Conservation (phyloP, 2,888 invertebrate species). For the Pachycephus smyrnensis region DNA sequence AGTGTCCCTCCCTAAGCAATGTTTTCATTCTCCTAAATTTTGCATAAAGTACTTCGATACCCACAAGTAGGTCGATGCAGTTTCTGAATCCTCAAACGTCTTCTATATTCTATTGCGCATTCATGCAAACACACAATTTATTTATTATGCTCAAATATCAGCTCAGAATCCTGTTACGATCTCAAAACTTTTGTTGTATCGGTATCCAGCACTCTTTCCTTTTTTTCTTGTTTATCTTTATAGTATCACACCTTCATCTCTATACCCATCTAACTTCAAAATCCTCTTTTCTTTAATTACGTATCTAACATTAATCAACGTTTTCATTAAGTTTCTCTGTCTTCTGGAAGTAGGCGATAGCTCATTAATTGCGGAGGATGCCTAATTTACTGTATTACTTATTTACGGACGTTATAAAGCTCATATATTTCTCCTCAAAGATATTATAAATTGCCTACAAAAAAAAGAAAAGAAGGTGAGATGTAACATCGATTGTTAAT, state of each 20-base stretch:
- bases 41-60: background rate
- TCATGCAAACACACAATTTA: background rate
- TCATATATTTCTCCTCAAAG: background rate
- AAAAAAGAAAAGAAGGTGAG: background rate
- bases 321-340: background rate
- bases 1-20: background rate
- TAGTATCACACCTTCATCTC: background rate
- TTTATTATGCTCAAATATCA: background rate
- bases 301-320: background rate
- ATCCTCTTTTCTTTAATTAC: background rate
- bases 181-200: background rate
- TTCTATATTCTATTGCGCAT: background rate
- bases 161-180: background rate
- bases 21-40: background rate
- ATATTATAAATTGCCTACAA: background rate
- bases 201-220: slow-evolving; percentile 6
- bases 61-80: background rate
- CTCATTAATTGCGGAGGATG: background rate
- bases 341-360: background rate
- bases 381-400: background rate
- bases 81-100: background rate
- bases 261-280: background rate
- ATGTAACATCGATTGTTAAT: background rate
- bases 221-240: background rate
- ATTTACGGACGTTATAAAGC: background rate